Evolutionary conservation across 2,888 invertebrate genomes (phyloP).

Genomic region (Parnassius orleans): DNA sequence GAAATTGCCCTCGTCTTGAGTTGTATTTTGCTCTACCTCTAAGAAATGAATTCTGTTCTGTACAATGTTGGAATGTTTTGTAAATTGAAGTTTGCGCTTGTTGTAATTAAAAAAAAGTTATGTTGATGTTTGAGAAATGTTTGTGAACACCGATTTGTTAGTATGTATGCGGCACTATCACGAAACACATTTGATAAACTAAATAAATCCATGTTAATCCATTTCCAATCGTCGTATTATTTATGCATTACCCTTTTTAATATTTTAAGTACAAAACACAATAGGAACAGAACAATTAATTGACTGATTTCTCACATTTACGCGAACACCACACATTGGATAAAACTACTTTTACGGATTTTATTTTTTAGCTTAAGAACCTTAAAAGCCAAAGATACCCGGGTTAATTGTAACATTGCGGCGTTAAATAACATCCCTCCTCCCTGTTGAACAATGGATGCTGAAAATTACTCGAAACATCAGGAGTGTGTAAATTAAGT

Average conservation of each 20-base stretch:
- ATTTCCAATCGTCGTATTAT: conserved; percentile 31
- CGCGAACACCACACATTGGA: too few species aligned
- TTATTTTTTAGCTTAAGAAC: too few species aligned
- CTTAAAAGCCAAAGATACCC: too few species aligned
- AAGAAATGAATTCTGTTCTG: conserved; percentile 13
- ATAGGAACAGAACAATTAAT: too few species aligned
- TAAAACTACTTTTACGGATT: too few species aligned
- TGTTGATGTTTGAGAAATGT: conserved; percentile 57
- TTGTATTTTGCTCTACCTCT: conserved; percentile 19
- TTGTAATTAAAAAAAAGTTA: conserved; percentile 47
- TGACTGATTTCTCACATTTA: too few species aligned
- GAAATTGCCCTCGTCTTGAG: conserved; percentile 15
- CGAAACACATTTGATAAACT: conserved; percentile 73
- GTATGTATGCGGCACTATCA: conserved; percentile 71
- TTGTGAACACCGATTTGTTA: conserved; percentile 69
- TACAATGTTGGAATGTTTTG: conserved; percentile 22
- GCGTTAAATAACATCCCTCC: too few species aligned
- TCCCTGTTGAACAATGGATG: too few species aligned
- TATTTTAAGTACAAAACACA: too few species aligned
- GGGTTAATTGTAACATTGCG: too few species aligned
- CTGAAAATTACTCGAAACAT: too few species aligned
- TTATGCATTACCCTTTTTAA: conserved; percentile 9
- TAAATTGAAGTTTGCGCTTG: conserved; percentile 39
- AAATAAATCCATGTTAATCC: conserved; percentile 78
- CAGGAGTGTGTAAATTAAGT: too few species aligned